A percentile compares a stretch with the other conserved stretches of the same genome.
phyloP scores from a whole-genome alignment of 2,888 invertebrate species.

The Calliphora vomitoria region DNA sequence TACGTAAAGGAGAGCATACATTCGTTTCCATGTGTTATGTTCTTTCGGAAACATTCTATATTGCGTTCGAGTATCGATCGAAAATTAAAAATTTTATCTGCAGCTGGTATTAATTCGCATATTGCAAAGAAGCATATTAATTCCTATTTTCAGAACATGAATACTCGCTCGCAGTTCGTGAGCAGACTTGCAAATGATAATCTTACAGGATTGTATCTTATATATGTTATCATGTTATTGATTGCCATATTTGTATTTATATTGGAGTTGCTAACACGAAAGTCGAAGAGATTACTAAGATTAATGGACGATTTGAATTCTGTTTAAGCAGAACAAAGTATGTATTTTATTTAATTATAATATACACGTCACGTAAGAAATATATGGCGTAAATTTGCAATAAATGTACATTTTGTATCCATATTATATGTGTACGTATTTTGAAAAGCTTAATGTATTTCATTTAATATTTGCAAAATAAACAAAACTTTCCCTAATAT shows the following conservation, averaged over 20 bases:
- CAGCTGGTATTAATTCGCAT: conserved; percentile 76
- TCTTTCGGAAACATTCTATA: conserved; percentile 78
- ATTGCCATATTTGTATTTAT: conserved; percentile 67
- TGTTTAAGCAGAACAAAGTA: too few relatives aligned
- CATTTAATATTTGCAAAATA: too few relatives aligned
- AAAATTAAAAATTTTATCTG: conserved; percentile 76
- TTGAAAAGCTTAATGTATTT: too few relatives aligned
- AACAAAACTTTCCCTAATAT: too few relatives aligned
- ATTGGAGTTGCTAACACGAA: conserved; percentile 68
- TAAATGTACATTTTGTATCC: too few relatives aligned
- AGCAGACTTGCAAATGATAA: conserved; percentile 56
- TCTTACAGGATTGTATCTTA: conserved; percentile 68
- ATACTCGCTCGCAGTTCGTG: conserved; percentile 32
- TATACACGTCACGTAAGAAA: too few relatives aligned
- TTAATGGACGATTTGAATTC: conserved; percentile 48
- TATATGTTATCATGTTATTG: conserved; percentile 60
- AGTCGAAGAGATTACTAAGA: conserved; percentile 28
- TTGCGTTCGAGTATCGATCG: conserved; percentile 76
- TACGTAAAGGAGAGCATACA: conserved; percentile 78
- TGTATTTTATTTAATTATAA: too few relatives aligned
- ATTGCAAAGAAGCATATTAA: conserved; percentile 56
- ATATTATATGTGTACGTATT: too few relatives aligned
- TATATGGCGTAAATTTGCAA: too few relatives aligned
- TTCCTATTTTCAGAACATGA: conserved; percentile 44
- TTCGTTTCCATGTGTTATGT: conserved; percentile 77